These are phyloP conservation scores for Tetranychus truncatus DNA, from an alignment of 2,888 invertebrate genomes.

Conservation along the genomic window DNA sequence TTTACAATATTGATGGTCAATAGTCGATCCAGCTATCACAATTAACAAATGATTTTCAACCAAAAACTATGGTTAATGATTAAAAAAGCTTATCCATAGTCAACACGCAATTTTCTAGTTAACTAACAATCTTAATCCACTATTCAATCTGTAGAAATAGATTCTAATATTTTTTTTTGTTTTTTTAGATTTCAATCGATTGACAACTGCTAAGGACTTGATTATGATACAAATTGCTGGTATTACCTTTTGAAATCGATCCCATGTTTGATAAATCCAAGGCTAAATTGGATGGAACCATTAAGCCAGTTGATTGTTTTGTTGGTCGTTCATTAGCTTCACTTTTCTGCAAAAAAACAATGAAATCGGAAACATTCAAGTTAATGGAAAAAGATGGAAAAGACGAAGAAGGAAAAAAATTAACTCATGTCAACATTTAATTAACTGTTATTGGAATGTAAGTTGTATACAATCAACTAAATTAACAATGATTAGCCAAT, in stretches of 20 bases:
- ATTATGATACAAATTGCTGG: not conserved
- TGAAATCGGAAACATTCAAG: not conserved
- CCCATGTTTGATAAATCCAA: not conserved
- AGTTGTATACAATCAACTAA: not conserved
- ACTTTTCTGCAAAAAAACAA: not conserved
- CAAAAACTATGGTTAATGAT: not conserved
- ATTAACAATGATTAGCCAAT: not conserved
- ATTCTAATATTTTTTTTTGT: too few relatives aligned
- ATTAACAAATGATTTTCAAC: not conserved
- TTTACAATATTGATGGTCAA: not conserved
- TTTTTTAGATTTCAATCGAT: not conserved
- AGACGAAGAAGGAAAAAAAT: not conserved
- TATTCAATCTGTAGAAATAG: too few relatives aligned
- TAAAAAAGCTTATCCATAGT: not conserved
- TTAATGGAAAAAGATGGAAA: not conserved
- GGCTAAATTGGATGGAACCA: not conserved
- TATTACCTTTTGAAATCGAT: not conserved
- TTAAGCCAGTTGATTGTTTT: not conserved
- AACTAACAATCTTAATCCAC: not conserved
- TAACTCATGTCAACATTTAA: not conserved
- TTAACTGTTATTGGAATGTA: not conserved
- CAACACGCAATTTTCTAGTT: not conserved
- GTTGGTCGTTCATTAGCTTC: not conserved
- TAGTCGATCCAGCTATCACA: not conserved
- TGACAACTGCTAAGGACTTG: not conserved